Percentiles rank a stretch among this genome's conserved stretches.
These are phyloP conservation scores for Nematostella vectensis DNA, from an alignment of 92 coral and sea anemone genomes.

Conservation along the genomic window DNA sequence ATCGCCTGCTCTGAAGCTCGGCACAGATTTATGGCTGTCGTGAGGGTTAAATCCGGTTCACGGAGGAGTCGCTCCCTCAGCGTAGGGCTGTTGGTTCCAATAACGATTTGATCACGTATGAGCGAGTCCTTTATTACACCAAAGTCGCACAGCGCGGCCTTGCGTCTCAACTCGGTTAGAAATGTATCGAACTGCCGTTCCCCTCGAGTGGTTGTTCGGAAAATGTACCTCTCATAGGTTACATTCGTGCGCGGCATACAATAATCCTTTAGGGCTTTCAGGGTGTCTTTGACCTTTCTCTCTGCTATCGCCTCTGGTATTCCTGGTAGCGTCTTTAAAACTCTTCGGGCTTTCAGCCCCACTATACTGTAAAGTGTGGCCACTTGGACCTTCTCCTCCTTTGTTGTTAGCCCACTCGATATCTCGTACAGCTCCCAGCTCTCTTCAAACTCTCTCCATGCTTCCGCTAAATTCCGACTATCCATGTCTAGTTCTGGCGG, in stretches of 20 bases:
- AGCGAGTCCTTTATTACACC: constrained; percentile 31
- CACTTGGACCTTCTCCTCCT: background rate
- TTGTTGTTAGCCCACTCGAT: background rate
- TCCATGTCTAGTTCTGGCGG: constrained; percentile 22
- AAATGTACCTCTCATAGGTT: constrained; percentile 31
- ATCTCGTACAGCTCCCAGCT: constrained; percentile 3
- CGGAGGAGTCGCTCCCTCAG: constrained; percentile 34
- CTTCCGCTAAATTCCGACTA: constrained; percentile 8
- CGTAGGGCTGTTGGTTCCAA: constrained; percentile 22
- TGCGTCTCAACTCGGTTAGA: constrained; percentile 28
- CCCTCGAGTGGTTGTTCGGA: constrained; percentile 21
- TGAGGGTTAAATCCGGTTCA: constrained; percentile 27
- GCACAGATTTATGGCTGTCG: constrained; percentile 22
- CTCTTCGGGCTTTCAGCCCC: constrained; percentile 9
- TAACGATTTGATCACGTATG: constrained; percentile 36
- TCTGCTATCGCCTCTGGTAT: background rate
- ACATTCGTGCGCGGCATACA: constrained; percentile 21
- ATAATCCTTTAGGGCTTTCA: constrained; percentile 11
- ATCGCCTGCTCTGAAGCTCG: constrained; percentile 21
- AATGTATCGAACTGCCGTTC: constrained; percentile 21
- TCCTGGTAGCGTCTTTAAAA: constrained; percentile 11
- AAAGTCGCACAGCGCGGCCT: constrained; percentile 19
- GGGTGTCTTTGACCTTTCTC: background rate
- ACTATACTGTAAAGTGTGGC: background rate
- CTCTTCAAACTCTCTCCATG: constrained; percentile 16